Evolutionary conservation across 2,113 vertebrate genomes (phyloP).

Genomic region (Albula glossodonta): DNA sequence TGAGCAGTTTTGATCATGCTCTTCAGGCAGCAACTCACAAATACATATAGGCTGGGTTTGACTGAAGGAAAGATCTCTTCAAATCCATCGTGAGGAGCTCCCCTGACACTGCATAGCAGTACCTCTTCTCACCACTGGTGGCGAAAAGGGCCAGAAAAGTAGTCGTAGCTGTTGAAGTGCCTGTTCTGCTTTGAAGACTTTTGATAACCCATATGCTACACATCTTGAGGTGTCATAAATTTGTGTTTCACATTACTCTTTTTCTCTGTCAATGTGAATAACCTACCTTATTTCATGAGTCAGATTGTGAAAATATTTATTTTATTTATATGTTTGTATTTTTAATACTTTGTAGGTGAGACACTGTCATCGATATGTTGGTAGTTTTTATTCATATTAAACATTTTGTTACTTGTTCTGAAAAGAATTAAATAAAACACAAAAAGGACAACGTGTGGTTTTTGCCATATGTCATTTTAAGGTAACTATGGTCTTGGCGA

Average conservation of each 20-base stretch:
- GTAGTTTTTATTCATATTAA: constrained; percentile 18
- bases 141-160: background rate
- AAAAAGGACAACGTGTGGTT: background rate
- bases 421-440: constrained; percentile 11
- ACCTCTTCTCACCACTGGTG: background rate
- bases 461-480: background rate
- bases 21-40: too few relatives aligned
- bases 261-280: constrained; percentile 27
- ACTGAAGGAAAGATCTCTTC: too few relatives aligned
- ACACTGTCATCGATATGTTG: constrained; percentile 15
- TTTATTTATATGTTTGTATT: constrained; percentile 41
- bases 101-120: background rate
- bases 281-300: constrained; percentile 52
- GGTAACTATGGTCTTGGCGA: constrained; percentile 29
- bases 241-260: background rate
- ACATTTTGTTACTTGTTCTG: constrained; percentile 11
- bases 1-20: too few relatives aligned
- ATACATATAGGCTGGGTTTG: too few relatives aligned
- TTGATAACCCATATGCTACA: background rate
- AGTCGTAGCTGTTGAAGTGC: background rate
- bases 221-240: background rate
- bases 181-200: constrained; percentile 12
- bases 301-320: constrained; percentile 44
- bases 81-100: background rate
- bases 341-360: constrained; percentile 19